These are phyloP conservation scores for Burhinus bistriatus DNA, from an alignment of 2,113 vertebrate species.

Conservation along the genomic window DNA sequence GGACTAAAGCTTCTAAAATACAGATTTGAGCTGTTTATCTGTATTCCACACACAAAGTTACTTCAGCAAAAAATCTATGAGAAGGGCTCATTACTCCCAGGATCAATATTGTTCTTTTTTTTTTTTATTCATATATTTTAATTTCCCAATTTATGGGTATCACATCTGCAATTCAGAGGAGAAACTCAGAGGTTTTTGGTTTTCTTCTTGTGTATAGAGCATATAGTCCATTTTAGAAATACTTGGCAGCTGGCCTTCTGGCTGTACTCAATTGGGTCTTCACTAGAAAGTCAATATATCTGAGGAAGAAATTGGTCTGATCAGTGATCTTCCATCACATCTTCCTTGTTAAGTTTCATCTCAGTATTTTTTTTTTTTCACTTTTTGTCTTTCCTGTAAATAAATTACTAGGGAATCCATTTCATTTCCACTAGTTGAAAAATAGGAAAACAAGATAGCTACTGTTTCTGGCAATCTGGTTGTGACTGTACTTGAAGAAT, in stretches of 20 bases:
- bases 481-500: neutral
- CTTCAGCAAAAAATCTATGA: neutral
- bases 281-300: neutral
- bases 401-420: neutral
- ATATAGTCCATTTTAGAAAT: neutral
- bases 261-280: neutral
- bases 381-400: neutral
- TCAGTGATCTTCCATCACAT: neutral
- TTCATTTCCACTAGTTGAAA: neutral
- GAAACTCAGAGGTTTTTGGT: neutral
- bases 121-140: neutral
- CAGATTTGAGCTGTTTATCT: neutral
- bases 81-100: neutral
- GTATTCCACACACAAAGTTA: neutral
- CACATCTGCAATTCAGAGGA: neutral
- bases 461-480: neutral
- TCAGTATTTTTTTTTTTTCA: fast-evolving
- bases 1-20: neutral
- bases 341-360: neutral
- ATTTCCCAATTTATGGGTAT: neutral
- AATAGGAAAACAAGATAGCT: neutral
- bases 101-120: neutral
- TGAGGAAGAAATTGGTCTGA: neutral
- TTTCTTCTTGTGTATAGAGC: neutral
- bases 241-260: neutral